Percentiles rank a stretch among this genome's conserved stretches.
Conservation (phyloP, 2,888 invertebrate genomes). For the Heliothis peltigera region DNA sequence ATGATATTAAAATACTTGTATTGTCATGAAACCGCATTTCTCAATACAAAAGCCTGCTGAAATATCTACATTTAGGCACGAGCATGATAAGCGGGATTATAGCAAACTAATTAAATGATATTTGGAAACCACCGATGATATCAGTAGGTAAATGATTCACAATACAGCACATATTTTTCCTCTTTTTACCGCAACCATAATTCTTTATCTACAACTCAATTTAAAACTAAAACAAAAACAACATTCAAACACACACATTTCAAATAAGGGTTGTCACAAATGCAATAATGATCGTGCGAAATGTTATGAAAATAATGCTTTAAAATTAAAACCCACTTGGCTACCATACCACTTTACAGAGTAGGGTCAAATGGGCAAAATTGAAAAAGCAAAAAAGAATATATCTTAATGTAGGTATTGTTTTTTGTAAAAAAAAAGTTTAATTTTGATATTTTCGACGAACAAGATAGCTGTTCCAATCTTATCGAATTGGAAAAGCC, state of each 20-base stretch:
- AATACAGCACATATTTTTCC: conserved; percentile 14
- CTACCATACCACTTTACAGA: background rate
- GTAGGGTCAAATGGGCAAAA: background rate
- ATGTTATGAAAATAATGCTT: conserved; percentile 30
- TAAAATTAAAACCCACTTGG: conserved; percentile 14
- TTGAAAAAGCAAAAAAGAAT: background rate
- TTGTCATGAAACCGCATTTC: conserved; percentile 15
- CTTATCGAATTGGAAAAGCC: background rate
- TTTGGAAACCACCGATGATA: conserved; percentile 17
- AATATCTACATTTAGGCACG: conserved; percentile 2
- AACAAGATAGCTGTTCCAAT: background rate
- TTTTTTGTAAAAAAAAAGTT: background rate
- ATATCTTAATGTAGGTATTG: too few species aligned
- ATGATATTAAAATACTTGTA: background rate
- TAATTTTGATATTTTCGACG: background rate
- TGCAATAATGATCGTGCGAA: conserved; percentile 53
- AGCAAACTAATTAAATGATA: conserved; percentile 24
- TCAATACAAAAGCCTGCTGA: conserved; percentile 23
- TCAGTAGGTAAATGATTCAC: conserved; percentile 7
- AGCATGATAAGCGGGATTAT: conserved; percentile 9
- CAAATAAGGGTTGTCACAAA: conserved; percentile 54
- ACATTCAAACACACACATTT: conserved; percentile 55
- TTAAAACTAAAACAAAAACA: conserved; percentile 30
- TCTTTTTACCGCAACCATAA: conserved; percentile 50
- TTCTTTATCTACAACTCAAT: conserved; percentile 29